A percentile compares a stretch with the other conserved stretches of the same genome.
Evolutionary conservation across 2,113 vertebrate species (phyloP).

Genomic region (Atlantisia rogersi): DNA sequence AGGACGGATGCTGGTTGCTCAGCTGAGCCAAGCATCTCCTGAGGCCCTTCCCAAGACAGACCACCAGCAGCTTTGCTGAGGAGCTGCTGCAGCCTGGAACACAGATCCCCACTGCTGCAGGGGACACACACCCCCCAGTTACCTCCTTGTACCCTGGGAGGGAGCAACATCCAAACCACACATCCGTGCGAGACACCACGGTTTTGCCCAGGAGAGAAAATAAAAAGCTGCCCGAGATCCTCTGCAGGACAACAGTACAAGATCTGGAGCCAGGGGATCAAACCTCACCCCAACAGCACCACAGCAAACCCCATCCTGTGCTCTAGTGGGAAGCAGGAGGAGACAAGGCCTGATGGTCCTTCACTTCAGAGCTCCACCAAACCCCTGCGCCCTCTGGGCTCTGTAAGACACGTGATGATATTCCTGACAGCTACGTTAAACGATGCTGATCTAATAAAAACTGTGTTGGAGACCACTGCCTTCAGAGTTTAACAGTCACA

Average conservation of each 20-base stretch:
- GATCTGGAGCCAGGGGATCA: not conserved
- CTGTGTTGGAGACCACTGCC: not conserved
- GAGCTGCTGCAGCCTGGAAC: not conserved
- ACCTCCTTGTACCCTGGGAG: not conserved
- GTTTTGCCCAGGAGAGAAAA: not conserved
- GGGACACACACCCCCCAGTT: no score
- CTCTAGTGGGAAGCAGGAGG: not conserved
- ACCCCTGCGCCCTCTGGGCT: fast-evolving
- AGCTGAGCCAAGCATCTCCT: not conserved
- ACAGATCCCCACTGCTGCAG: not conserved
- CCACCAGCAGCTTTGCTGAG: not conserved
- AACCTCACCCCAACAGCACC: not conserved
- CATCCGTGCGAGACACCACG: not conserved
- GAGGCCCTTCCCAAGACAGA: fast-evolving
- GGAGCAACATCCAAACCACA: not conserved
- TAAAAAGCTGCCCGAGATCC: not conserved
- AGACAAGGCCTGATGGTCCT: not conserved
- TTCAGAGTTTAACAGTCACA: not conserved
- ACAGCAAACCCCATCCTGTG: not conserved
- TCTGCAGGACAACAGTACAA: fast-evolving
- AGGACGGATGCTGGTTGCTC: fast-evolving
- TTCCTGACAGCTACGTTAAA: not conserved
- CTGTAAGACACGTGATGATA: no score
- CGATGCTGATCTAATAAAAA: not conserved
- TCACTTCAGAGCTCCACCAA: not conserved